These are phyloP conservation scores for Thripadectes ignobilis DNA, from an alignment of 2,797 vertebrate genomes.

Conservation along the genomic window DNA sequence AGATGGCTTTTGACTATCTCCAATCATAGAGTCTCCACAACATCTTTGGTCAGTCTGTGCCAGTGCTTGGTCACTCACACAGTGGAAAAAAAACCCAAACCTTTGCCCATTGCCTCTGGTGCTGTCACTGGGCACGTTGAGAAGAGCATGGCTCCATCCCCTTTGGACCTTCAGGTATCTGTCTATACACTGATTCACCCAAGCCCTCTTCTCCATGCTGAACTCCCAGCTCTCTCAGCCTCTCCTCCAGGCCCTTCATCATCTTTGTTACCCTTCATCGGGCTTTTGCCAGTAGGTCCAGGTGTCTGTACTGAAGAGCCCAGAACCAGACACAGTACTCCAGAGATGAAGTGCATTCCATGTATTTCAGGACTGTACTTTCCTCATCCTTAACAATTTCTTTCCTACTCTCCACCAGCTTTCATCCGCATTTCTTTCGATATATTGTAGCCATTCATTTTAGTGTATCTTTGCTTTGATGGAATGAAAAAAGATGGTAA, in stretches of 20 bases:
- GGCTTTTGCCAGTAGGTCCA: not conserved
- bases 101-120: not conserved
- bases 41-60: not conserved
- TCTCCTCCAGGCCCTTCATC: not conserved
- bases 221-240: not conserved
- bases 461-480: not conserved
- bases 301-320: not conserved
- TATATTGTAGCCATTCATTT: not conserved
- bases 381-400: not conserved
- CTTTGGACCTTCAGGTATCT: not conserved
- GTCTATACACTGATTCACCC: not conserved
- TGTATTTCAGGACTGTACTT: not conserved
- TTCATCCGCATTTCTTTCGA: not conserved
- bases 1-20: not conserved
- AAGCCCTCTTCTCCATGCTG: not conserved
- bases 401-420: not conserved
- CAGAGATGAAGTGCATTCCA: not conserved
- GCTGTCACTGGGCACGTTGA: not conserved
- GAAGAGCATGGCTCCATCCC: not conserved
- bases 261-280: not conserved
- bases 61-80: not conserved
- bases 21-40: not conserved
- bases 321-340: not conserved
- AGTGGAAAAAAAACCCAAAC: not conserved
- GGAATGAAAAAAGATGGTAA: not conserved